Base-by-base conservation (phyloP, 1,140 invertebrate species). In the Halotydeus destructor region DNA sequence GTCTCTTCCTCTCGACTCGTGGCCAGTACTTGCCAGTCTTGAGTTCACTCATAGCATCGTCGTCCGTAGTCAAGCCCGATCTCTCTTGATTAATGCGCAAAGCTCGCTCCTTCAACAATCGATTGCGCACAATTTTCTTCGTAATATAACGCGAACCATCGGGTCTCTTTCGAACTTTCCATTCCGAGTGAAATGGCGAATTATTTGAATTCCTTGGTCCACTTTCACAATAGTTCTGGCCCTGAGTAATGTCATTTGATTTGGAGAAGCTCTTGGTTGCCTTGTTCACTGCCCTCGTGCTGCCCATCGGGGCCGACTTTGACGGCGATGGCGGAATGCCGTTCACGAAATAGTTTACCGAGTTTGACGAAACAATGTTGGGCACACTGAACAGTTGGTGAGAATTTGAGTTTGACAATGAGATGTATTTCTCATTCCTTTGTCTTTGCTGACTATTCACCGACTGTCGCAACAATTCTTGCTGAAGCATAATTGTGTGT, bases 21-120 rank as follows among this genome's bases (percentile, higher is more conserved):
- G 66, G 74, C 76, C 77, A 82, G 56, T 79, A 81, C 27, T 73
- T 66, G 23, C 78, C 78, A 40, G 73, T 67, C 67, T 82, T 82
- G 38, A 81, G 62, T 53, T 82, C 78, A 14, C 76, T 79, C 55
- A 76, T 67, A 11, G 75, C 74, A 51, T 83, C 78, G 52, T 82
- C 78, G 54, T 82, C 78, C 1, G 78, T 81, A 2, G 76, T 81
- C 30, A 76, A 62, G 1, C 76, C 75, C 41, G 69, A 67, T 25
- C 75, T 58, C 50, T 78, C 75, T 50, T 76, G 70, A 12, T 65
- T 67, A 41, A 79, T 68, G 54, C 71, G 69, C 45, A 72, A 60
- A 16, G 74, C 75, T 22, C 76, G 55, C 50, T 76, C 75, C 51
- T 72, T 74, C 21, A 77, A 57, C 26, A 77, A 61, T 44, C 71